Evolutionary conservation across 1,140 invertebrate genomes (phyloP), one percentile per base, ranked within the genome.

Genomic region (Choristoneura fumiferana): DNA sequence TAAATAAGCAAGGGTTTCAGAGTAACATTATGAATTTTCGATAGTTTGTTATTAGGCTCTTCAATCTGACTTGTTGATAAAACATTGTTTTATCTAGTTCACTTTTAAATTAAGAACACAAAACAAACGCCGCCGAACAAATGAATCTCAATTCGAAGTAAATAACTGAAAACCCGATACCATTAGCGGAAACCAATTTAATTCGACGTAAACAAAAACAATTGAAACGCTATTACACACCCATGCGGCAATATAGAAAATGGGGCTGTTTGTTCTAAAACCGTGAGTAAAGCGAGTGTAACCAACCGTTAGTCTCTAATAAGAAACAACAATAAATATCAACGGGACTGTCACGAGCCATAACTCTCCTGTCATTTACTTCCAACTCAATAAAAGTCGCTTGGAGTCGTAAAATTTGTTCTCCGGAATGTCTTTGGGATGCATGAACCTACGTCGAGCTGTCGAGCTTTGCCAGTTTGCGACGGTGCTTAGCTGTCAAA

Each of bases 1-100:
- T 58, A 52, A 61, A 59, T 29, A 62, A 71, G 43, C 43, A 49
- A n/a, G 43, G 43, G n/a, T 49, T 22, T 40, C 39, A 15, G 40
- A 2, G 22, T 3, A 29, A 29, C 22, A 6, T 10, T 45, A 4
- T 49, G 18, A 33, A 49, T 49, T 49, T 33, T 10, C 22, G 18
- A 49, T 49, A 49, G 43, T 49, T 49, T 43, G 17, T 22, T 49
- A 49, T 49, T 33, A n/a, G 43, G 14, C 22, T 29, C 22, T 29
- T 29, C 22, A 29, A 29, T 6, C 22, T n/a, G 6, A 29, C 22
- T 29, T 29, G 22, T 29, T 6, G 22, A 29, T 6, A 29, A 29
- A 29, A 6, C 6, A 3, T 2, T 6, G 22, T 6, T 3, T 29
- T 29, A 6, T 29, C 6, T 29, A 29, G 2, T 6, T 29, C 22